Percentiles rank a stretch among this genome's conserved stretches.
Evolutionary conservation across 2,113 vertebrate species (phyloP).

Genomic region (Caranx melampygus): DNA sequence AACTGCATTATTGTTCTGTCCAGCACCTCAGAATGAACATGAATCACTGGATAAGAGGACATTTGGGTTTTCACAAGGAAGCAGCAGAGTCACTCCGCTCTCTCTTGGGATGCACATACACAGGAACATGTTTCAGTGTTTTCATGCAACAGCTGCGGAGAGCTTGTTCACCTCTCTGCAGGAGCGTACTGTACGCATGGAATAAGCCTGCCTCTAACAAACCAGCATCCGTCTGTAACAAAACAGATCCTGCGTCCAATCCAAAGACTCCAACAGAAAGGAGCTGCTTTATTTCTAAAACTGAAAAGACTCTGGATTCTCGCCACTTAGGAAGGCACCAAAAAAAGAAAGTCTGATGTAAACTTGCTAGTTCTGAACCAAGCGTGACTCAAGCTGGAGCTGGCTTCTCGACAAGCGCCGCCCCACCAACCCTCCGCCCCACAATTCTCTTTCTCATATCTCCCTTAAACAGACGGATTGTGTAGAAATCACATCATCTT

Average conservation of each 20-base stretch:
- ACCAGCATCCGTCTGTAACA: background rate
- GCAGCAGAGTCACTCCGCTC: conserved; percentile 60
- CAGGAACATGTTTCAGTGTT: background rate
- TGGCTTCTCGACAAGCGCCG: background rate
- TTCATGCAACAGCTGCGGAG: background rate
- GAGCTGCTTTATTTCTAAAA: background rate
- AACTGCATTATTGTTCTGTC: conserved; percentile 10
- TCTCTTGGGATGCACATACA: background rate
- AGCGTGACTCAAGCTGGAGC: conserved; percentile 15
- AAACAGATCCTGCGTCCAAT: background rate
- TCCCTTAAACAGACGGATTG: conserved; percentile 32
- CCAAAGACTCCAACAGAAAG: background rate
- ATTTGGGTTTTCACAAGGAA: conserved; percentile 9
- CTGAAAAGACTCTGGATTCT: background rate
- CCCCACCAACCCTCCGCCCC: background rate
- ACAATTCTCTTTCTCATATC: conserved; percentile 35
- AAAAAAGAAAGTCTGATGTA: conserved; percentile 8
- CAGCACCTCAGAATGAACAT: background rate
- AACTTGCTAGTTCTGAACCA: conserved; percentile 19
- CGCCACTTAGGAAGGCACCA: background rate
- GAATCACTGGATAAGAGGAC: background rate
- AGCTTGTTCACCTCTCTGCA: conserved; percentile 15
- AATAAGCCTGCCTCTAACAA: background rate
- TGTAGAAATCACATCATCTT: conserved; percentile 52
- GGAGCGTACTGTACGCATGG: conserved; percentile 51